A percentile compares a stretch with the other conserved stretches of the same genome.
Evolutionary conservation across 2,888 invertebrate genomes (phyloP).

Genomic region (Leptinotarsa juncta): DNA sequence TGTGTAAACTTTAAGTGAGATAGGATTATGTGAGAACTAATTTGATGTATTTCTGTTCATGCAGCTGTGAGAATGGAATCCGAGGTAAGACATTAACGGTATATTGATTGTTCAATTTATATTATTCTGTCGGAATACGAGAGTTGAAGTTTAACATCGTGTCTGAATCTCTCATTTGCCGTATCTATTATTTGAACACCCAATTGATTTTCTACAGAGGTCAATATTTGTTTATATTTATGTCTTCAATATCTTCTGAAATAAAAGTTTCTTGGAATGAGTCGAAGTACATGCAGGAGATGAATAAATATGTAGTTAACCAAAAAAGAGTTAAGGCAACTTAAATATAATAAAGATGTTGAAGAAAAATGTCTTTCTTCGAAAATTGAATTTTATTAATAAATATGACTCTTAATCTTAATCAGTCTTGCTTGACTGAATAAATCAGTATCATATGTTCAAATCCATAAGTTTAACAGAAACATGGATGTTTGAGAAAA

Average conservation of each 20-base stretch:
- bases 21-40: constrained; percentile 13
- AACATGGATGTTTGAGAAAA: no score
- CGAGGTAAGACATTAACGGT: constrained; percentile 48
- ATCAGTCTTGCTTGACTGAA: no score
- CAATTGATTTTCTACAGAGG: background rate
- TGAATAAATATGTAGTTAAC: no score
- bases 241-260: background rate
- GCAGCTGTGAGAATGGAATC: constrained; percentile 48
- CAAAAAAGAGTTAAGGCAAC: no score
- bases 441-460: no score
- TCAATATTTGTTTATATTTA: background rate
- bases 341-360: no score
- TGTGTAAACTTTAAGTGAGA: background rate
- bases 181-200: background rate
- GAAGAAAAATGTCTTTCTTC: no score
- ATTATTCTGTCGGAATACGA: background rate
- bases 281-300: no score
- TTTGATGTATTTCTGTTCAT: constrained; percentile 35
- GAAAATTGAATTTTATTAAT: no score
- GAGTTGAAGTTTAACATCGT: background rate
- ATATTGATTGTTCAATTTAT: background rate
- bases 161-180: background rate
- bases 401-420: no score
- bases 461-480: no score
- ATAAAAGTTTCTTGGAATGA: no score